Conservation (phyloP, 2,797 vertebrate species). For the Myotis myotis region DNA sequence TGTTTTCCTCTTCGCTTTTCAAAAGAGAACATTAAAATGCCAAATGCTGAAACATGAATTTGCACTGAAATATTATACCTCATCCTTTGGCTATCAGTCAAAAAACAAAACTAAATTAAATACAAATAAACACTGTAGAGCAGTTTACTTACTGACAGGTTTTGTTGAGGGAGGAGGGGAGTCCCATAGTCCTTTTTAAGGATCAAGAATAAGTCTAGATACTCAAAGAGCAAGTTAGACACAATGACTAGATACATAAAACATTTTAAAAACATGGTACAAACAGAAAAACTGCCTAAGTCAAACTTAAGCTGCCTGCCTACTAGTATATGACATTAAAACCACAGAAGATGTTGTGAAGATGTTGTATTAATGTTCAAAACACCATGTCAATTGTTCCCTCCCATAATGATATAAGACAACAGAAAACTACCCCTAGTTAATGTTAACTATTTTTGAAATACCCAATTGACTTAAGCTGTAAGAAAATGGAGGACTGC, state of each 20-base stretch:
- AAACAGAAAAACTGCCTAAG: conserved; percentile 3
- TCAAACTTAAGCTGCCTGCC: background rate
- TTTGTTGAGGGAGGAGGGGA: background rate
- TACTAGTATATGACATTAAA: background rate
- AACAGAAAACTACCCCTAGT: background rate
- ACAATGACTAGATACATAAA: conserved; percentile 27
- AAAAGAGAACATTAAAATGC: conserved; percentile 80
- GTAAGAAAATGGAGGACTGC: conserved; percentile 40
- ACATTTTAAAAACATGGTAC: background rate
- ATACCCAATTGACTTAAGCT: conserved; percentile 1
- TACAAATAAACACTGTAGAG: background rate
- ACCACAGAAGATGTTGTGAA: background rate
- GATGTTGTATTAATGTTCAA: background rate
- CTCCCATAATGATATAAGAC: background rate
- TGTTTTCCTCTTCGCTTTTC: conserved; percentile 80
- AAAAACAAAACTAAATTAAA: background rate
- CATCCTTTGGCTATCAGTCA: conserved; percentile 59
- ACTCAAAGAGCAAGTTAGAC: background rate
- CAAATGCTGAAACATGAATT: conserved; percentile 77
- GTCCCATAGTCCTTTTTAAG: background rate
- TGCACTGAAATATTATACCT: conserved; percentile 67
- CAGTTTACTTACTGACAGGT: conserved; percentile 2
- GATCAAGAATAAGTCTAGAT: background rate
- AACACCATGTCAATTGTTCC: background rate
- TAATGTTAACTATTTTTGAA: background rate